Conservation (phyloP, 2,113 vertebrate species). For the Phaethornis superciliosus region DNA sequence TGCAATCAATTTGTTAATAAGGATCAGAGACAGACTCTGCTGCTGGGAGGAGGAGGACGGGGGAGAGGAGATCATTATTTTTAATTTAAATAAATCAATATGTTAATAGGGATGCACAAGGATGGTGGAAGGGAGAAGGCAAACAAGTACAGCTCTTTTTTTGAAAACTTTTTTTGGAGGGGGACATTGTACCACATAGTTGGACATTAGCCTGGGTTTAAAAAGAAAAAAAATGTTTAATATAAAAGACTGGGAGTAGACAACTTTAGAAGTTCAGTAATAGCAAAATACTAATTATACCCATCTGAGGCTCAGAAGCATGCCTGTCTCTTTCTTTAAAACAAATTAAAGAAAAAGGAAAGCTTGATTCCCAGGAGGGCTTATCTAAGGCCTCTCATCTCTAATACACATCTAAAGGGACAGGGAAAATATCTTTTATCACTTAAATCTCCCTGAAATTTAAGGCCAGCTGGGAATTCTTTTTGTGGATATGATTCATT, state of each 20-base stretch:
- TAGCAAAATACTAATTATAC: constrained; percentile 73
- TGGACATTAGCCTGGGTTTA: constrained; percentile 15
- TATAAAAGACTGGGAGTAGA: constrained; percentile 50
- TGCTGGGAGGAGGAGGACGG: constrained; percentile 48
- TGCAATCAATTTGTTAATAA: constrained; percentile 70
- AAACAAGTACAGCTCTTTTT: background rate
- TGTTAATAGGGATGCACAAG: constrained; percentile 42
- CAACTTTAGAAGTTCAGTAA: constrained; percentile 62
- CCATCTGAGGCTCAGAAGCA: constrained; percentile 46
- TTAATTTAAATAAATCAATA: constrained; percentile 74
- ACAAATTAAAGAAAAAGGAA: constrained; percentile 78
- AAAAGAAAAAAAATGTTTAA: constrained; percentile 46
- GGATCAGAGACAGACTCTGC: constrained; percentile 33
- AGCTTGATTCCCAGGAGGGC: constrained; percentile 75
- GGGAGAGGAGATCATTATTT: constrained; percentile 69
- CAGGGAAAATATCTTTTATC: constrained; percentile 82
- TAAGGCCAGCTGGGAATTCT: constrained; percentile 85
- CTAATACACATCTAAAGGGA: constrained; percentile 80
- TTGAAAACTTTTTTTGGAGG: no score
- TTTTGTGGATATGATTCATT: constrained; percentile 82
- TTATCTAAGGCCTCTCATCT: constrained; percentile 75
- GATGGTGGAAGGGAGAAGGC: constrained; percentile 1
- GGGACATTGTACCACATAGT: background rate
- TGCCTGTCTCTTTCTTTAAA: constrained; percentile 68
- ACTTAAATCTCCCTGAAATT: constrained; percentile 86